phyloP scores from a whole-genome alignment of 1,140 invertebrate species.

The Heliconius eleuchia region DNA sequence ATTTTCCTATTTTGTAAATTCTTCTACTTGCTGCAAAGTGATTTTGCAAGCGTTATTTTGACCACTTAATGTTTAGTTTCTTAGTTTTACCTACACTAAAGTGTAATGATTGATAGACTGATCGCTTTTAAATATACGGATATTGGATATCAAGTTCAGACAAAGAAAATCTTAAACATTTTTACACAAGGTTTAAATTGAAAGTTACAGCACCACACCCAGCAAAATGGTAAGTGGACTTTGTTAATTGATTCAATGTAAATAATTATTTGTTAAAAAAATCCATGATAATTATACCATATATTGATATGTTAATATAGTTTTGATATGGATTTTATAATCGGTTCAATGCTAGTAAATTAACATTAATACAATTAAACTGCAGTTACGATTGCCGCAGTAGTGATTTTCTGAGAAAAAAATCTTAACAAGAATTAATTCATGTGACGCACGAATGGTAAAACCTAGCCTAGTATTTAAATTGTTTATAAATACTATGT shows the following conservation, averaged over 20 bases:
- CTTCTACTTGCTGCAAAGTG: too few species aligned
- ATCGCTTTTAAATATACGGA: background rate
- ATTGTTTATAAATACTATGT: slow-evolving; percentile 29
- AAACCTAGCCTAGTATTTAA: slow-evolving; percentile 35
- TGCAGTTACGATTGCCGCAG: slow-evolving; percentile 20
- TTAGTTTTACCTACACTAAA: too few species aligned
- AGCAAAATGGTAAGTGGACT: background rate
- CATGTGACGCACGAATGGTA: slow-evolving; percentile 32
- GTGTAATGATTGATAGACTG: too few species aligned
- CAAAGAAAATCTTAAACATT: background rate
- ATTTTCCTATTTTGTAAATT: too few species aligned
- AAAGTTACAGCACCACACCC: background rate
- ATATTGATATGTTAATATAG: background rate
- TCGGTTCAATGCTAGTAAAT: background rate
- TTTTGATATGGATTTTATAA: slow-evolving; percentile 6
- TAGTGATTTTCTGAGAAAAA: slow-evolving; percentile 25
- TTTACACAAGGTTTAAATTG: background rate
- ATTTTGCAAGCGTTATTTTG: too few species aligned
- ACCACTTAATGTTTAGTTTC: too few species aligned
- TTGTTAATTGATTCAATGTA: background rate
- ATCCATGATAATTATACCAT: background rate
- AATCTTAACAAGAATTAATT: slow-evolving; percentile 16
- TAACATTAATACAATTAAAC: slow-evolving; percentile 24
- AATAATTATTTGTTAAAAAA: background rate
- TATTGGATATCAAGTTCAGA: background rate